These are phyloP conservation scores for Cyrtonyx montezumae DNA, from an alignment of 2,113 vertebrate genomes.

Conservation along the genomic window DNA sequence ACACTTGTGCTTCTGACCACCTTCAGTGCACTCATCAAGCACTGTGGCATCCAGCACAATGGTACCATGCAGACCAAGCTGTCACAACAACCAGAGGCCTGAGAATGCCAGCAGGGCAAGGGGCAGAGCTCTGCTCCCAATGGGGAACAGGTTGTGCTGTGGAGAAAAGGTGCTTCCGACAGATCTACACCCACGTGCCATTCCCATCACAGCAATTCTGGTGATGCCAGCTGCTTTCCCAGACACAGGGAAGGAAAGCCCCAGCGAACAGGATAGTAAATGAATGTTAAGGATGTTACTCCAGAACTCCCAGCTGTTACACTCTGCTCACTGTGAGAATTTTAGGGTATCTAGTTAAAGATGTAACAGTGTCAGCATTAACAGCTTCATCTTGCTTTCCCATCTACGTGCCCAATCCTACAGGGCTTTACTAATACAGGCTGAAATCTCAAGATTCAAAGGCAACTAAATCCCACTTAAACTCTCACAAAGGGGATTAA, in stretches of 20 bases:
- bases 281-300: neutral
- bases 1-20: fast-evolving
- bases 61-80: neutral
- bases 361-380: neutral
- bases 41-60: neutral
- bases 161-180: neutral
- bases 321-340: neutral
- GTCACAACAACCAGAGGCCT: neutral
- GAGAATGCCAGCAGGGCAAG: neutral
- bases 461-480: neutral
- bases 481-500: neutral
- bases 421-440: neutral
- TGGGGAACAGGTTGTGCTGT: fast-evolving
- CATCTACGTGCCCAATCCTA: neutral
- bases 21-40: fast-evolving
- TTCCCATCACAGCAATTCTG: neutral
- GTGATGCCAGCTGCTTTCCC: neutral
- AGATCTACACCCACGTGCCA: neutral
- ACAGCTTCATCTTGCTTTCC: neutral
- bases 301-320: neutral
- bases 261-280: neutral
- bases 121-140: neutral
- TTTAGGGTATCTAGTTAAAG: slow-evolving; percentile 17
- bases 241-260: neutral
- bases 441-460: neutral